A percentile compares a stretch with the other conserved stretches of the same genome.
phyloP scores from a whole-genome alignment of 2,113 vertebrate species.

The Pavo muticus region DNA sequence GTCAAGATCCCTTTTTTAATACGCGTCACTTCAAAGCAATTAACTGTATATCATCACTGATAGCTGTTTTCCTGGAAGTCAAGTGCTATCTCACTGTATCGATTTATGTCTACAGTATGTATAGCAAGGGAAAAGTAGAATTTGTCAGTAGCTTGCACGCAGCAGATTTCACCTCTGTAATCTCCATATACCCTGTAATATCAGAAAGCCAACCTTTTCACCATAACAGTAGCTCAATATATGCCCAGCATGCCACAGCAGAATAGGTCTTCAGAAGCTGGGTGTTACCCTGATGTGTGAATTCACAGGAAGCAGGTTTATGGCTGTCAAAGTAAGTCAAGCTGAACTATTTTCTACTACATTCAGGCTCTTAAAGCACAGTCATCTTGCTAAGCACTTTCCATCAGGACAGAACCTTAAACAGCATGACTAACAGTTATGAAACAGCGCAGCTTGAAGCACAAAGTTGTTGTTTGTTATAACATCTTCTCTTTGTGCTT shows the following conservation, averaged over 20 bases:
- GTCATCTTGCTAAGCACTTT: background rate
- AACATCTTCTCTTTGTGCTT: background rate
- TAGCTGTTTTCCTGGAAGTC: slow-evolving; percentile 20
- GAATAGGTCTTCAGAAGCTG: background rate
- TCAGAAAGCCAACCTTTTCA: background rate
- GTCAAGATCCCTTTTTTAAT: background rate
- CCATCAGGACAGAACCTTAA: background rate
- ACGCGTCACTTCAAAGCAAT: background rate
- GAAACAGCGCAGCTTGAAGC: background rate
- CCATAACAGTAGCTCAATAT: background rate
- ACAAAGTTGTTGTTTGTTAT: background rate
- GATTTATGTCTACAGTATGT: background rate
- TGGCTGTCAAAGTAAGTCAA: background rate
- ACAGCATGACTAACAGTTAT: background rate
- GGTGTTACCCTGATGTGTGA: background rate
- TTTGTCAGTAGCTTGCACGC: background rate
- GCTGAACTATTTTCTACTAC: background rate
- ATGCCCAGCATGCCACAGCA: background rate
- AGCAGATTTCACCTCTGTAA: background rate
- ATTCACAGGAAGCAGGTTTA: background rate
- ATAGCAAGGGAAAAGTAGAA: background rate
- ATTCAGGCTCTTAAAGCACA: background rate
- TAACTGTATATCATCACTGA: background rate
- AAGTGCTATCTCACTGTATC: background rate
- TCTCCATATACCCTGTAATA: background rate